A percentile compares a stretch with the other conserved stretches of the same genome.
Evolutionary conservation across 2,888 invertebrate species (phyloP).

Genomic region (Hedya salicella): DNA sequence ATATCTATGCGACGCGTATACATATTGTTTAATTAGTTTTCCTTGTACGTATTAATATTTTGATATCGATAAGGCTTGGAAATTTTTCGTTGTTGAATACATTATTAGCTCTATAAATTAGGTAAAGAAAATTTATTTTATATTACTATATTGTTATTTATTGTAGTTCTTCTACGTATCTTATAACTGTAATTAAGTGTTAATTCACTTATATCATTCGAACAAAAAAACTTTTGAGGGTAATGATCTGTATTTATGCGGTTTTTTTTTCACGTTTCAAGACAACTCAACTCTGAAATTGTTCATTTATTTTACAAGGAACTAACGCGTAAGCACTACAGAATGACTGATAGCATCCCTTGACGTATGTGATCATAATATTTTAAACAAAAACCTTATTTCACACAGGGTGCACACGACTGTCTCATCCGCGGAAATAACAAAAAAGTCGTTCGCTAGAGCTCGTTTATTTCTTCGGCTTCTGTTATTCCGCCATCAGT

Average conservation of each 20-base stretch:
- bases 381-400: constrained; percentile 73
- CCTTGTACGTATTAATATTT: too few species aligned
- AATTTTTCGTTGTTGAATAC: background rate
- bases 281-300: constrained; percentile 9
- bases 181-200: too few species aligned
- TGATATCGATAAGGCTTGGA: too few species aligned
- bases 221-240: too few species aligned
- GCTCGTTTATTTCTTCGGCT: constrained; percentile 18
- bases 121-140: too few species aligned
- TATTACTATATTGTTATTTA: too few species aligned
- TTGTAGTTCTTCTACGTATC: too few species aligned
- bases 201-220: too few species aligned
- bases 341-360: constrained; percentile 43
- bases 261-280: background rate
- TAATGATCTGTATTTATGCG: background rate
- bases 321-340: constrained; percentile 7
- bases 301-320: constrained; percentile 6
- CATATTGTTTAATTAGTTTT: too few species aligned
- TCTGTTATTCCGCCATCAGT: background rate
- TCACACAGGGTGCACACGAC: constrained; percentile 77
- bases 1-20: too few species aligned
- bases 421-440: constrained; percentile 61
- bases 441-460: constrained; percentile 4
- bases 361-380: constrained; percentile 55
- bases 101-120: too few species aligned